phyloP scores from a whole-genome alignment of 1,140 invertebrate genomes.

The Popillia japonica region DNA sequence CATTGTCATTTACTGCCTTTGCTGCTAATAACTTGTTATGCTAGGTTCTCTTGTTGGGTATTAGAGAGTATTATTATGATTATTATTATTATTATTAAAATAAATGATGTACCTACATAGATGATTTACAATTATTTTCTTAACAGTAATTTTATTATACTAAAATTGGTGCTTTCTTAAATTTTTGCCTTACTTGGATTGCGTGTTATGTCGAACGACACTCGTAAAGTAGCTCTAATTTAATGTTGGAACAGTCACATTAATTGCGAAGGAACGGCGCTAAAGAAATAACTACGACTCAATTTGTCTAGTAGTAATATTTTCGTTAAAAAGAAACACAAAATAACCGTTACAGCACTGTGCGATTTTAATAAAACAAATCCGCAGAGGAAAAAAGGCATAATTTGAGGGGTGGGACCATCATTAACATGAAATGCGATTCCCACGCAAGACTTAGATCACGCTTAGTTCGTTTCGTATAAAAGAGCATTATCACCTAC shows the following conservation, averaged over 20 bases:
- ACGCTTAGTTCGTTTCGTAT: not conserved
- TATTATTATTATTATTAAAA: too few species aligned
- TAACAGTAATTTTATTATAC: too few species aligned
- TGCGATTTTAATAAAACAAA: conserved; percentile 6
- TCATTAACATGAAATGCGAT: not conserved
- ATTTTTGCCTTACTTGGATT: too few species aligned
- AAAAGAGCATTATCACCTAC: not conserved
- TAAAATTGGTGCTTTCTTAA: too few species aligned
- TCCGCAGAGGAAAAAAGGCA: not conserved
- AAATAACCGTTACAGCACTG: not conserved
- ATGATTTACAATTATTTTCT: too few species aligned
- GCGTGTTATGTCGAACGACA: too few species aligned
- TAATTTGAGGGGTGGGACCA: not conserved
- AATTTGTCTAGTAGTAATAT: not conserved
- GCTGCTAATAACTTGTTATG: too few species aligned
- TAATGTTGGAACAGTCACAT: not conserved
- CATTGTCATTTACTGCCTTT: too few species aligned
- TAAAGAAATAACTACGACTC: not conserved
- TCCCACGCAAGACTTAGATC: not conserved
- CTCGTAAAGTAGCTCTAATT: not conserved
- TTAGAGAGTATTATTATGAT: too few species aligned
- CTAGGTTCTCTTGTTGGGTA: too few species aligned
- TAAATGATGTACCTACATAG: too few species aligned
- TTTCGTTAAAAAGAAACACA: not conserved
- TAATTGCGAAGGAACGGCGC: not conserved